Evolutionary conservation across 2,113 vertebrate genomes (phyloP).

Genomic region (Eretmochelys imbricata): DNA sequence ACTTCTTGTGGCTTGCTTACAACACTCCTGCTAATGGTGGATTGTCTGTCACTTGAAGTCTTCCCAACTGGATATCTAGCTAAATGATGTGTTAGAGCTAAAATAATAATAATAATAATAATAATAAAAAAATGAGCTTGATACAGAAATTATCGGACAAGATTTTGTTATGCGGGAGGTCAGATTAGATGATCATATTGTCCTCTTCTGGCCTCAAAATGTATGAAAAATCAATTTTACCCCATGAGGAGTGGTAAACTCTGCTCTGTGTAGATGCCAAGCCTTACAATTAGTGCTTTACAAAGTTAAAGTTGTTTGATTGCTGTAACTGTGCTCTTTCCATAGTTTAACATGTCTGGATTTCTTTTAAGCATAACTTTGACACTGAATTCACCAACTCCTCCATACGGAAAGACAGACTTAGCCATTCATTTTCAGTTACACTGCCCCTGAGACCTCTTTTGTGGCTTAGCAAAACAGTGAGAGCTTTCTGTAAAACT

Average conservation of each 20-base stretch:
- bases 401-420: not conserved
- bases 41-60: no score
- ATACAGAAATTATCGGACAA: not conserved
- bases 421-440: not conserved
- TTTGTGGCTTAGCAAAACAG: not conserved
- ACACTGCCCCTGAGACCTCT: not conserved
- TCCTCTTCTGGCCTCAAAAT: no score
- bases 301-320: not conserved
- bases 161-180: not conserved
- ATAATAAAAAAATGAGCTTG: not conserved
- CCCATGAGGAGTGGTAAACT: not conserved
- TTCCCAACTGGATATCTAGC: not conserved
- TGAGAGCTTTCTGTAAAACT: no score
- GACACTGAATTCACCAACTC: not conserved
- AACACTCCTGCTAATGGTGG: no score
- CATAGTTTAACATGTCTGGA: not conserved
- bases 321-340: not conserved
- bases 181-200: no score
- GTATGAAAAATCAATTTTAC: not conserved
- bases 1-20: no score
- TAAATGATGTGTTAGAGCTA: not conserved
- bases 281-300: no score
- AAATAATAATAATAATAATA: not conserved
- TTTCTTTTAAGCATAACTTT: not conserved
- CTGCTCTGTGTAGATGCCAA: no score